Evolutionary conservation across 2,888 invertebrate genomes (phyloP).

Genomic region (Drosophila histrio): DNA sequence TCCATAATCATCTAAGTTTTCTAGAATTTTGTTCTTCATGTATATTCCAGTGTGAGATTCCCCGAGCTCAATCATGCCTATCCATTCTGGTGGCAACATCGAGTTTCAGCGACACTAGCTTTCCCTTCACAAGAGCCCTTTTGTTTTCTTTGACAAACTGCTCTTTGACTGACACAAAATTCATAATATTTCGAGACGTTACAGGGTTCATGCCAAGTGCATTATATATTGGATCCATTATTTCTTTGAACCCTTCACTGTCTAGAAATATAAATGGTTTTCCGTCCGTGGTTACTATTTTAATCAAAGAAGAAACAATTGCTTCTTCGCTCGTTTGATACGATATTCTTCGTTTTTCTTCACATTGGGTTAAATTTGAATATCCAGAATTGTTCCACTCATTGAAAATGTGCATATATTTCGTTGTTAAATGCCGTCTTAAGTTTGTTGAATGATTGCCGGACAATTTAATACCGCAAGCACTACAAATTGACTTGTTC

Average conservation of each 20-base stretch:
- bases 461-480: background rate
- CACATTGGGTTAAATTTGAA: background rate
- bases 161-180: slow-evolving; percentile 17
- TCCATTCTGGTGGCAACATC: slow-evolving; percentile 19
- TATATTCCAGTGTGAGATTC: slow-evolving; percentile 16
- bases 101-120: slow-evolving; percentile 29
- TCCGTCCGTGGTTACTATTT: slow-evolving; percentile 23
- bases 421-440: slow-evolving; percentile 8
- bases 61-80: slow-evolving; percentile 9
- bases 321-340: slow-evolving; percentile 25
- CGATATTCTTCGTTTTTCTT: slow-evolving; percentile 18
- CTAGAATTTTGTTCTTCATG: slow-evolving; percentile 15
- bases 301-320: slow-evolving; percentile 18
- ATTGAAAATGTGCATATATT: slow-evolving; percentile 15
- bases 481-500: background rate
- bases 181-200: slow-evolving; percentile 26
- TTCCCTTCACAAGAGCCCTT: slow-evolving; percentile 25
- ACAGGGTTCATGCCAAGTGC: slow-evolving; percentile 21
- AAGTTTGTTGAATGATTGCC: background rate
- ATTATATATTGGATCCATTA: slow-evolving; percentile 29
- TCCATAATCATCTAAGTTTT: slow-evolving; percentile 8
- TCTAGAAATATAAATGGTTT: slow-evolving; percentile 30
- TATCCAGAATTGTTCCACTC: slow-evolving; percentile 11
- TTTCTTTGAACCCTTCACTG: slow-evolving; percentile 25
- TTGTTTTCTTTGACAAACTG: slow-evolving; percentile 22